Percentiles rank a stretch among this genome's conserved stretches.
phyloP scores from a whole-genome alignment of 1,140 invertebrate species.

The Nasonia giraulti region DNA sequence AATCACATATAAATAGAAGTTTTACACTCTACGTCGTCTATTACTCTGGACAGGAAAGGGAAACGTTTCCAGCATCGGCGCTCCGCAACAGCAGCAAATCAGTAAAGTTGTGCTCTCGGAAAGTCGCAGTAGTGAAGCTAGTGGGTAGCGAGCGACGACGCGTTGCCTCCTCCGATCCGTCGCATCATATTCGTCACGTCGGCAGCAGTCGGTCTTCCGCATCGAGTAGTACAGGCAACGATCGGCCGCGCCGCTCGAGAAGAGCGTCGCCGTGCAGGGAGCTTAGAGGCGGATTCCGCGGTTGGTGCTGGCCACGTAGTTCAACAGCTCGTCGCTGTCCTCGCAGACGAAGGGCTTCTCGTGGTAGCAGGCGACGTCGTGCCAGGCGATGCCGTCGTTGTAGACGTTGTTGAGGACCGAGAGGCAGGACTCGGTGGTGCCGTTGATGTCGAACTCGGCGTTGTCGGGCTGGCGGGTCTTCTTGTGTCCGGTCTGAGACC shows the following conservation, averaged over 20 bases:
- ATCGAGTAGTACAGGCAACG: too few species aligned
- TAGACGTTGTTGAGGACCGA: slow-evolving; percentile 93
- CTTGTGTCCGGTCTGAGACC: slow-evolving; percentile 92
- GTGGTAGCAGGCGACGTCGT: slow-evolving; percentile 94
- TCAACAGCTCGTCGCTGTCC: slow-evolving; percentile 89
- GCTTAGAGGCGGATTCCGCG: slow-evolving; percentile 83
- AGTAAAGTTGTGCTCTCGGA: background rate
- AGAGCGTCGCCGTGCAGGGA: background rate
- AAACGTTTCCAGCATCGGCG: background rate
- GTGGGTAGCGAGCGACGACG: too few species aligned
- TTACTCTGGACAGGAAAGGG: background rate
- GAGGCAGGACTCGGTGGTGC: slow-evolving; percentile 89
- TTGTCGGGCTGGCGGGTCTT: slow-evolving; percentile 91
- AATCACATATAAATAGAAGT: background rate
- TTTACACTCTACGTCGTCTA: background rate
- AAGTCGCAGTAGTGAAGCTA: background rate
- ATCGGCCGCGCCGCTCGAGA: background rate
- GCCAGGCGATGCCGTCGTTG: slow-evolving; percentile 93
- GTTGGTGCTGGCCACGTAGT: slow-evolving; percentile 88
- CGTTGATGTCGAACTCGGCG: slow-evolving; percentile 93
- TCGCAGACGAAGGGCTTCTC: slow-evolving; percentile 93
- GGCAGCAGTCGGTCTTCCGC: too few species aligned
- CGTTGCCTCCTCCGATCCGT: background rate
- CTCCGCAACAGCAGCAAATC: background rate
- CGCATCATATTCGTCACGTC: background rate